These are phyloP conservation scores for Glyptemys insculpta DNA, from an alignment of 2,797 vertebrate species.

Conservation along the genomic window DNA sequence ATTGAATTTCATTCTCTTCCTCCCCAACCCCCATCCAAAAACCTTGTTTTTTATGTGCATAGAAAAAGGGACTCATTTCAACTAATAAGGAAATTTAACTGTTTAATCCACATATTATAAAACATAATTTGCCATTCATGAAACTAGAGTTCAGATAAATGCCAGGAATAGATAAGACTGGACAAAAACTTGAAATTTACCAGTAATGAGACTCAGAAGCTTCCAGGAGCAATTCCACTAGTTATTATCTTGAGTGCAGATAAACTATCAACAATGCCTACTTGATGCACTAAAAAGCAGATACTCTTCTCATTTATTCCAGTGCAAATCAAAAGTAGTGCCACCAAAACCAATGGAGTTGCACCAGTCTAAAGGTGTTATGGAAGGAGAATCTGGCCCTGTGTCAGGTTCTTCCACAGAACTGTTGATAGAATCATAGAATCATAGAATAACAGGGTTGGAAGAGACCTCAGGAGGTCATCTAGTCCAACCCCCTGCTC, in stretches of 20 bases:
- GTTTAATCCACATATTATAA: not conserved
- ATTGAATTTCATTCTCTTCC: not conserved
- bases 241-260: fast-evolving
- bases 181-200: not conserved
- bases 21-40: not conserved
- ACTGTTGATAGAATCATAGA: no score
- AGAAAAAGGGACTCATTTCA: fast-evolving
- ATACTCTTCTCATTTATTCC: no score
- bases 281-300: not conserved
- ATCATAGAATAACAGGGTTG: no score
- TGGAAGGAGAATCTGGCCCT: not conserved
- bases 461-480: no score
- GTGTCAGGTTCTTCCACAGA: not conserved
- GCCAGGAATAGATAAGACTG: fast-evolving
- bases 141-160: not conserved
- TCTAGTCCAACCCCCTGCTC: no score
- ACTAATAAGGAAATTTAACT: not conserved
- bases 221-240: fast-evolving
- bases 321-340: fast-evolving
- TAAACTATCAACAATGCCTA: fast-evolving
- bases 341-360: not conserved
- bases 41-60: fast-evolving
- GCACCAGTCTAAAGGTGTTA: not conserved
- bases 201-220: not conserved
- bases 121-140: fast-evolving